These are phyloP conservation scores for Magallana ariakensis DNA, from an alignment of 1,140 invertebrate species.

Conservation along the genomic window DNA sequence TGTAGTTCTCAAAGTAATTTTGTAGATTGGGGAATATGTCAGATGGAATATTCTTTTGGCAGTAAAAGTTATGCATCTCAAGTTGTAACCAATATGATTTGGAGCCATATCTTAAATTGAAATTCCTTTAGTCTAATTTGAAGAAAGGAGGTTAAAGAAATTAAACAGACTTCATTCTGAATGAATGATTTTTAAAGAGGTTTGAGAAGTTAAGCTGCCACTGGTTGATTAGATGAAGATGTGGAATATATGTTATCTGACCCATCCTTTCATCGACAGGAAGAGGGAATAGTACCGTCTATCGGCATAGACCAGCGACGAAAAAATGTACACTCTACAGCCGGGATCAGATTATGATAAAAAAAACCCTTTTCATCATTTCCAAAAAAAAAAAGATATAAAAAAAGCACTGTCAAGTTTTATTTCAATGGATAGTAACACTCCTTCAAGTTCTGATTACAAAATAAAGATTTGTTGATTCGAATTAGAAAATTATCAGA, in stretches of 20 bases:
- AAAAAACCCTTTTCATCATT: background rate
- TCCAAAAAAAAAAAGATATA: background rate
- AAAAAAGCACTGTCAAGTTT: too few relatives aligned
- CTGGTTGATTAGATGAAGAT: background rate
- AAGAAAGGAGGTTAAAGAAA: too few relatives aligned
- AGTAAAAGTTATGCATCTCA: too few relatives aligned
- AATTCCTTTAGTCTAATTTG: too few relatives aligned
- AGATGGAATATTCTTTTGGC: too few relatives aligned
- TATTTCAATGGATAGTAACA: background rate
- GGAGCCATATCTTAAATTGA: too few relatives aligned
- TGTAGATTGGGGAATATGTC: too few relatives aligned
- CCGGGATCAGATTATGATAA: background rate
- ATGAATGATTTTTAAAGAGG: too few relatives aligned
- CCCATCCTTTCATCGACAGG: constrained; percentile 9
- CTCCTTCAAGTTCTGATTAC: constrained; percentile 26
- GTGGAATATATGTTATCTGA: background rate
- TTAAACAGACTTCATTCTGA: too few relatives aligned
- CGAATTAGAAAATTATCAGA: constrained; percentile 4
- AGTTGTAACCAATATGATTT: too few relatives aligned
- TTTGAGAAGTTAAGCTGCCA: background rate
- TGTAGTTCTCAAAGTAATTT: too few relatives aligned
- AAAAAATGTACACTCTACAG: background rate
- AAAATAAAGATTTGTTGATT: constrained; percentile 18
- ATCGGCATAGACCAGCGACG: background rate
- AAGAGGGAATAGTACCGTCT: background rate